Evolutionary conservation across 2,113 vertebrate species (phyloP), one percentile per base, ranked within the genome.

Genomic region (Hiodon tergisus): DNA sequence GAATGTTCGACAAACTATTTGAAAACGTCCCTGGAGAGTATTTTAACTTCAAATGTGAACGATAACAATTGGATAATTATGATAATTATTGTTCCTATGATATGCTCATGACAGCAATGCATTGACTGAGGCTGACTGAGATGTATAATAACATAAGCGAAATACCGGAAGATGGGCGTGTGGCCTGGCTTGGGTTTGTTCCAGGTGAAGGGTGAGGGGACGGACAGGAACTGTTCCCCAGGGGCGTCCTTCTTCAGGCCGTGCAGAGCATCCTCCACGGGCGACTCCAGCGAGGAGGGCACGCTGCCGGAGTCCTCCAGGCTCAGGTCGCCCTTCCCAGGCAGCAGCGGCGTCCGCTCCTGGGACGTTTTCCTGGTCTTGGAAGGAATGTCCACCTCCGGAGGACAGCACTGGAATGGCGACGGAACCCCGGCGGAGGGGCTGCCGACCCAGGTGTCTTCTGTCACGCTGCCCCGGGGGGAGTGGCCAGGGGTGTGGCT

Each of bases 341-440:
- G 81, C 77, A 91, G 78, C 79, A 90, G 82, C 16, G 86, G 84
- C 79, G 90, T 89, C 87, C 94, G 92, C 81, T 89, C 90, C 81
- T 93, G 93, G 3, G 94, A 94, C 6, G 94, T 98, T 85, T 94
- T 94, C 81, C 96, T 93, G 82, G 96, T 97, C 91, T 98, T 98
- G 47, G 94, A 90, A 81, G 96, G 96, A 79, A 98, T 93, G 74
- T 98, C 94, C 81, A 94, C 88, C 75, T 98, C 95, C 66, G 87
- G 80, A 83, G 88, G 91, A 68, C 83, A 73, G 81, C 91, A 92
- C 78, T 95, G 91, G 84, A 93, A 91, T n/a, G 70, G 57, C 5
- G 89, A 73, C 71, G 90, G 89, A 66, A 90, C 81, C 76, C 86
- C 81, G 3, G 85, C 69, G 61, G 88, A 89, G 61, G 92, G 80